Conservation (phyloP, 2,113 vertebrate genomes). For the Vidua macroura region DNA sequence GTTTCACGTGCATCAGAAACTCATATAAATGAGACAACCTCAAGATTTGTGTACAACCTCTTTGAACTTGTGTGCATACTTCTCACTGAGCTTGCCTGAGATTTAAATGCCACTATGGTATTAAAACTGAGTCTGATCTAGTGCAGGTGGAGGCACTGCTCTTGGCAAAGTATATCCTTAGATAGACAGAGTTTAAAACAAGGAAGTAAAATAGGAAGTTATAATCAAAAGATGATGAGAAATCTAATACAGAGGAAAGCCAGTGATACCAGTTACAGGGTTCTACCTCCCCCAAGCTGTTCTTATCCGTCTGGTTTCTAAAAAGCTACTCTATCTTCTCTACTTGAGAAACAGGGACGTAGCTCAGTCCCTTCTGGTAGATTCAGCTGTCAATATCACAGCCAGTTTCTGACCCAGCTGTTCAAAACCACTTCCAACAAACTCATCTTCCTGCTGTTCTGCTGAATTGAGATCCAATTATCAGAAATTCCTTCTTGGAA, state of each 20-base stretch:
- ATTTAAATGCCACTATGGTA: not conserved
- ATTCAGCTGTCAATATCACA: conserved; percentile 33
- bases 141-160: not conserved
- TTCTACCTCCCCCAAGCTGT: conserved; percentile 41
- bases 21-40: not conserved
- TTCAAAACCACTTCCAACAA: conserved; percentile 14
- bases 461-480: not conserved
- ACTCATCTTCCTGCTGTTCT: conserved; percentile 1
- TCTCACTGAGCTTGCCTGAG: not conserved
- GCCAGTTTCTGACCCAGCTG: conserved; percentile 40
- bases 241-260: not conserved
- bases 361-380: conserved; percentile 31
- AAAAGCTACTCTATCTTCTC: not conserved
- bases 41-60: not conserved
- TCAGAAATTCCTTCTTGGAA: conserved; percentile 3
- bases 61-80: not conserved
- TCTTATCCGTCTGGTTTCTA: conserved; percentile 37
- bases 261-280: not conserved
- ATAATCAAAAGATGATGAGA: conserved; percentile 13
- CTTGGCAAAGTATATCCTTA: not conserved
- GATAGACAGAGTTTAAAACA: conserved; percentile 25
- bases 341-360: not conserved
- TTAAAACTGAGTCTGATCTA: conserved; percentile 7
- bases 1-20: conserved; percentile 29
- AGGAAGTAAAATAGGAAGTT: conserved; percentile 28